A percentile compares a stretch with the other conserved stretches of the same genome.
Conservation (phyloP, 1,140 invertebrate species). For the Hylaeus volcanicus region DNA sequence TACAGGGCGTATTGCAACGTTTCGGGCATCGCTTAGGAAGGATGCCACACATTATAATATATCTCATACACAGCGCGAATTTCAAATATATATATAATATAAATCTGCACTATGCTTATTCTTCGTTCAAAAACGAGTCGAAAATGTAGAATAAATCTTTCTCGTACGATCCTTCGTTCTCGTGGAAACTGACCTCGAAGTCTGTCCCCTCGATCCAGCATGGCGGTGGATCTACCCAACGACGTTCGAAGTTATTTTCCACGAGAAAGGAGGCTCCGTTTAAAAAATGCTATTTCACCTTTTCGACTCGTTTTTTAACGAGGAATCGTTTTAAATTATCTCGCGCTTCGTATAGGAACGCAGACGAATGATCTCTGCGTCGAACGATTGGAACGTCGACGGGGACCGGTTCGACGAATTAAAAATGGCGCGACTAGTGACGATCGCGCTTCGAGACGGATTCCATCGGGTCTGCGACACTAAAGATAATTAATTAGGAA, state of each 20-base stretch:
- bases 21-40: too few relatives aligned
- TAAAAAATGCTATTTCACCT: too few relatives aligned
- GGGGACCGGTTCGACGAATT: background rate
- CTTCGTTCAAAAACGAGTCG: too few relatives aligned
- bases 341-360: too few relatives aligned
- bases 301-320: background rate
- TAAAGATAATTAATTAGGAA: conserved; percentile 54
- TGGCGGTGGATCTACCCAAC: too few relatives aligned
- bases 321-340: background rate
- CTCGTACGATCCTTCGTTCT: background rate
- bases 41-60: too few relatives aligned
- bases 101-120: too few relatives aligned
- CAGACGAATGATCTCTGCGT: background rate
- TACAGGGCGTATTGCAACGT: too few relatives aligned
- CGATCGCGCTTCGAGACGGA: background rate
- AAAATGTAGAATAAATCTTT: background rate
- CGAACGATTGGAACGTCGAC: background rate
- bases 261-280: too few relatives aligned
- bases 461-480: conserved; percentile 10
- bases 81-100: too few relatives aligned
- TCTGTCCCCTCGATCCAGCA: background rate
- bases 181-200: background rate
- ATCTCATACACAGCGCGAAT: too few relatives aligned
- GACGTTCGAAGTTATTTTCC: background rate
- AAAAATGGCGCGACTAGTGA: background rate